A percentile compares a stretch with the other conserved stretches of the same genome.
These are phyloP conservation scores for Pandemis corylana DNA, from an alignment of 2,888 invertebrate genomes.

Conservation along the genomic window DNA sequence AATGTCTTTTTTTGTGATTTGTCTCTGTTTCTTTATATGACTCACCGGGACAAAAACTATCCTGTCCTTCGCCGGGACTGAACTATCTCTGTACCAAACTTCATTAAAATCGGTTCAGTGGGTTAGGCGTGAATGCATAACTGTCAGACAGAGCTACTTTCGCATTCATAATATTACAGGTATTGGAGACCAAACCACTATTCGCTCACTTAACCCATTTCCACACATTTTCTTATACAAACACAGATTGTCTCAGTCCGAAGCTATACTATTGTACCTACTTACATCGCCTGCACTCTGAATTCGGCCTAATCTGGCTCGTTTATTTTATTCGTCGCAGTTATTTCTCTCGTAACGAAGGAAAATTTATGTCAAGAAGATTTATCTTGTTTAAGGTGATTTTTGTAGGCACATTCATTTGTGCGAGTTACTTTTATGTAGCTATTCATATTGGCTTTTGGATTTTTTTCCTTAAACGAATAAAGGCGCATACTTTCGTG, in stretches of 20 bases:
- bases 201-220: no score
- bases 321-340: slow-evolving; percentile 13
- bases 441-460: slow-evolving; percentile 3
- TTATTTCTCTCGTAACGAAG: slow-evolving; percentile 29
- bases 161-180: no score
- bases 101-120: no score
- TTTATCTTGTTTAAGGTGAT: slow-evolving; percentile 21
- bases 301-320: slow-evolving; percentile 15
- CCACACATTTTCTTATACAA: not conserved
- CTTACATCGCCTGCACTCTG: not conserved
- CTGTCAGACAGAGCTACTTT: no score
- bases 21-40: no score
- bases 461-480: not conserved
- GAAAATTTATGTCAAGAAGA: slow-evolving; percentile 18
- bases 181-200: no score
- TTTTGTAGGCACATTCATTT: slow-evolving; percentile 8
- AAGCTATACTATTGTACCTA: not conserved
- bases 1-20: no score
- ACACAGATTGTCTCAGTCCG: not conserved
- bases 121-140: no score
- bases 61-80: no score
- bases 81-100: no score
- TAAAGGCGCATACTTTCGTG: not conserved
- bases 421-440: not conserved
- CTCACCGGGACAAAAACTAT: no score